Percentiles rank a stretch among this genome's conserved stretches.
phyloP scores from a whole-genome alignment of 2,888 invertebrate genomes.

The Aspidiotus destructor region DNA sequence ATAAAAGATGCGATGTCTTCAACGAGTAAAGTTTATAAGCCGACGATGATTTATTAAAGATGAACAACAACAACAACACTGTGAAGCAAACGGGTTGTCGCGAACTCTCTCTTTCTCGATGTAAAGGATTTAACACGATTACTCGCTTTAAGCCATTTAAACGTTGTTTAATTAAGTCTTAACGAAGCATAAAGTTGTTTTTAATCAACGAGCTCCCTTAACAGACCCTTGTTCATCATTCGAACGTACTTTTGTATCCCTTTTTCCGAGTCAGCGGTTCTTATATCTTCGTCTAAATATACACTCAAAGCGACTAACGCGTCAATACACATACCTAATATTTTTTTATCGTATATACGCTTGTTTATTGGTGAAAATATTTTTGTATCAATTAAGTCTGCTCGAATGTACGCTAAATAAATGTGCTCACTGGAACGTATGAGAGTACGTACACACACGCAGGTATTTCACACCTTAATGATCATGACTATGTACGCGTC shows the following conservation, averaged over 20 bases:
- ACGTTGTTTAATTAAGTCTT: constrained; percentile 31
- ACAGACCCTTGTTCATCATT: constrained; percentile 12
- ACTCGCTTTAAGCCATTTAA: constrained; percentile 31
- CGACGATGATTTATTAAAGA: constrained; percentile 18
- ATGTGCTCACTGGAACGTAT: too few relatives aligned
- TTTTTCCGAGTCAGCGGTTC: constrained; percentile 25
- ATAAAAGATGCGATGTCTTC: too few relatives aligned
- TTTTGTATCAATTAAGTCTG: too few relatives aligned
- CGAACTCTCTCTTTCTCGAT: constrained; percentile 9
- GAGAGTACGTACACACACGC: too few relatives aligned
- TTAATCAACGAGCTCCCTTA: constrained; percentile 17
- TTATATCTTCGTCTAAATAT: not conserved
- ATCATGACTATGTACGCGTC: too few relatives aligned
- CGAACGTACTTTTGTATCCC: constrained; percentile 17
- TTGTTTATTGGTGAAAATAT: too few relatives aligned
- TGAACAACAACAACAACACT: constrained; percentile 15
- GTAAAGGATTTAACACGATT: constrained; percentile 26
- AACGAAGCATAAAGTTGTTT: constrained; percentile 32
- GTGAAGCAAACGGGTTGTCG: constrained; percentile 14
- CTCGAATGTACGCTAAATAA: too few relatives aligned
- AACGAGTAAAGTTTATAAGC: constrained; percentile 1
- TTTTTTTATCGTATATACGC: too few relatives aligned
- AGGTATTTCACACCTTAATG: too few relatives aligned
- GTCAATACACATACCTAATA: too few relatives aligned
- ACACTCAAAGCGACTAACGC: too few relatives aligned